phyloP scores from a whole-genome alignment of 2,888 invertebrate species.

The Atrina japonica region DNA sequence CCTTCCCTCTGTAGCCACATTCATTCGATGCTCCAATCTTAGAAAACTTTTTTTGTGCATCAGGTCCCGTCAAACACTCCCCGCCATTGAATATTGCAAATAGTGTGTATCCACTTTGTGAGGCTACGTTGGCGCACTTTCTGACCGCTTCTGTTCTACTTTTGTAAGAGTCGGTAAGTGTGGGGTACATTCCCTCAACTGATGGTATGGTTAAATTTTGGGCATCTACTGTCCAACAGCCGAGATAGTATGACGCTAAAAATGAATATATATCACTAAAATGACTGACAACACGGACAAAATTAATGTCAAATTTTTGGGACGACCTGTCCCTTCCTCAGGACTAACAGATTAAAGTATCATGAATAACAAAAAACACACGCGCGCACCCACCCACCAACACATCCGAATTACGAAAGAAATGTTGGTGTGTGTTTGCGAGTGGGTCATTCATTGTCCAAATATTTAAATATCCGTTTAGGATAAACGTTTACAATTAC shows the following conservation, averaged over 20 bases:
- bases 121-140: slow-evolving; percentile 58
- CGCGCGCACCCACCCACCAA: too few relatives aligned
- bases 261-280: too few relatives aligned
- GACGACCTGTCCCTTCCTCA: too few relatives aligned
- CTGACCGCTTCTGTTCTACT: slow-evolving; percentile 47
- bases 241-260: slow-evolving; percentile 56
- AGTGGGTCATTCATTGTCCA: too few relatives aligned
- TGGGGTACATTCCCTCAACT: slow-evolving; percentile 46
- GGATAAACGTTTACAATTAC: too few relatives aligned
- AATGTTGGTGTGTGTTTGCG: too few relatives aligned
- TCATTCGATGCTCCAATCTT: slow-evolving; percentile 48
- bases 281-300: too few relatives aligned
- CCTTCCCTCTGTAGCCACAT: slow-evolving; percentile 51
- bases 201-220: slow-evolving; percentile 50
- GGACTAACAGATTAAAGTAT: too few relatives aligned
- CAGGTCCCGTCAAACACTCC: slow-evolving; percentile 57
- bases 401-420: too few relatives aligned
- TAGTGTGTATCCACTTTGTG: slow-evolving; percentile 47
- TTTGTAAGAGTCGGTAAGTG: slow-evolving; percentile 46
- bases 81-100: slow-evolving; percentile 60
- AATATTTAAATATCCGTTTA: too few relatives aligned
- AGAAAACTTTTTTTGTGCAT: slow-evolving; percentile 44
- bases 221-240: slow-evolving; percentile 55
- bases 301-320: neutral
- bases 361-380: too few relatives aligned